Base-by-base conservation (phyloP, 2,888 invertebrate species). In the Ctenicera cuprea region DNA sequence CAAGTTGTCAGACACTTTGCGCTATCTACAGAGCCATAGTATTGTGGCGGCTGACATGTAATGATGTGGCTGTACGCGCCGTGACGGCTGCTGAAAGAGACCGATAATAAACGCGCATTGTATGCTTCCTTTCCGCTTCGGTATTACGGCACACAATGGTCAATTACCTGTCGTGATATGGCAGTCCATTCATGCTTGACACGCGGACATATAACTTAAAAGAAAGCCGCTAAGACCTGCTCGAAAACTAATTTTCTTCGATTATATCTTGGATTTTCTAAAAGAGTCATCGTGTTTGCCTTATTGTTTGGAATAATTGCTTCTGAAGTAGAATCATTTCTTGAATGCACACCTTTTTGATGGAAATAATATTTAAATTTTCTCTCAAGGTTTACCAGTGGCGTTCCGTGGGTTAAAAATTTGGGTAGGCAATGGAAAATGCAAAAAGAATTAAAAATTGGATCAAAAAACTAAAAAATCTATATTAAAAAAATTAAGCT, bases 131-230 rank as follows among this genome's bases (percentile, higher is more conserved):
- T 83, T 83, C 82, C 82, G 80, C 78, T 78, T 80, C 80, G 78
- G 82, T 80, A 83, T 82, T 83, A 82, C 80, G 71, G 77, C 77
- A 79, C 82, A 85, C 85, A 85, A 85, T 85, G 84, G 85, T 85
- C 85, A 85, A 85, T 85, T 85, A 85, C 85, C 85, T 85, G 85
- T 83, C 83, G 84, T 83, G 84, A 84, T 84, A 83, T 83, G 80
- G 82, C 81, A 80, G 80, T 79, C 80, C 78, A 80, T 80, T 80
- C 78, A 80, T 70, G 73, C 73, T 76, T 78, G 80, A 79, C 79
- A 77, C 79, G 77, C 78, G 73, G 77, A 76, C 78, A 68, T 73
- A 73, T 71, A 76, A 79, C 79, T 78, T 80, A 75, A 80, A 80
- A 81, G 80, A 74, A 76, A 74, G 77, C 80, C 80, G 80, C 78